These are phyloP conservation scores for Rhagologus leucostigma DNA, from an alignment of 2,113 vertebrate genomes.

Conservation along the genomic window DNA sequence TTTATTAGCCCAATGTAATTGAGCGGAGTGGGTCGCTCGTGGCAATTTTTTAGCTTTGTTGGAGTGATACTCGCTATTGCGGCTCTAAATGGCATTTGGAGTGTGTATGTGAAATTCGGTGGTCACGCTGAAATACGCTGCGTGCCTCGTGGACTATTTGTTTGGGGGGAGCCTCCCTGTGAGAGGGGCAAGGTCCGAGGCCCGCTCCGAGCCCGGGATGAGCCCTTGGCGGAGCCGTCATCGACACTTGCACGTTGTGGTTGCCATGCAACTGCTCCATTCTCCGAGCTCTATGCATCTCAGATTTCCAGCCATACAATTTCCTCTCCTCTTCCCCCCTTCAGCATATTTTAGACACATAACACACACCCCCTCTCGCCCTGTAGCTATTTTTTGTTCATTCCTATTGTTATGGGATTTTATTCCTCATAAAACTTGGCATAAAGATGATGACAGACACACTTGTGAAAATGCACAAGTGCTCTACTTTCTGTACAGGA, in stretches of 20 bases:
- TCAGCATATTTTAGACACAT: neutral
- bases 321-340: neutral
- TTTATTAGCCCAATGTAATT: constrained; percentile 64
- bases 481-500: neutral
- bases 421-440: neutral
- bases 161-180: neutral
- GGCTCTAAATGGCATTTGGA: neutral
- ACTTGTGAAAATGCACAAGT: neutral
- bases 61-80: neutral
- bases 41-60: constrained; percentile 36
- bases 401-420: neutral
- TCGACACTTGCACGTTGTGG: accelerated
- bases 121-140: neutral
- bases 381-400: neutral
- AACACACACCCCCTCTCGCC: accelerated
- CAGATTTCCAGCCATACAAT: neutral
- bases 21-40: constrained; percentile 11
- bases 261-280: neutral
- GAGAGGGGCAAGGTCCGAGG: neutral
- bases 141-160: accelerated
- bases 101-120: neutral
- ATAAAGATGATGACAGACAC: neutral
- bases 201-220: neutral
- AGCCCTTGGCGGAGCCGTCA: neutral
- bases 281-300: neutral